A percentile compares a stretch with the other conserved stretches of the same genome.
Evolutionary conservation across 2,888 invertebrate genomes (phyloP).

Genomic region (Orchesellides sinensis): DNA sequence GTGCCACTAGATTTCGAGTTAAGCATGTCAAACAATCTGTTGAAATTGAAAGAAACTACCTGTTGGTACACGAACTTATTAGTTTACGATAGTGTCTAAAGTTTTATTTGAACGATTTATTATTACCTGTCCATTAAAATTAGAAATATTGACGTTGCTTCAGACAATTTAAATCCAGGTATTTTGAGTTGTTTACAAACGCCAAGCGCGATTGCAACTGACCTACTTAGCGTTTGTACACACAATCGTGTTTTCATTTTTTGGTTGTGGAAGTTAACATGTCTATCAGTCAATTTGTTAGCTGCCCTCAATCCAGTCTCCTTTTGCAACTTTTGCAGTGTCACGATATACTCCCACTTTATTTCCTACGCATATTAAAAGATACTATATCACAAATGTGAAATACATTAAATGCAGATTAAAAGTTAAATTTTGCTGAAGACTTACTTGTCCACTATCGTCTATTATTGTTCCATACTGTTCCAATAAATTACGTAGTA

Average conservation of each 20-base stretch:
- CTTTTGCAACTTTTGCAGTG: not conserved
- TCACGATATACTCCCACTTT: not conserved
- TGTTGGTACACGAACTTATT: no score
- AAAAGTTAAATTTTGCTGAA: no score
- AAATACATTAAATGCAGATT: no score
- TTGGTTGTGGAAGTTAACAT: constrained; percentile 32
- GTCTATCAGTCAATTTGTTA: constrained; percentile 35
- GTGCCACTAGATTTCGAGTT: constrained; percentile 1
- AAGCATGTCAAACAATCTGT: constrained; percentile 4
- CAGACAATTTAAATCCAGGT: not conserved
- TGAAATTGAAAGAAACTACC: no score
- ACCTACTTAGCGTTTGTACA: constrained; percentile 25
- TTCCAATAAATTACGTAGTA: not conserved
- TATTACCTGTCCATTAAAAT: not conserved
- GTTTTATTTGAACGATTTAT: not conserved
- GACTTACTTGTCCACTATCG: not conserved
- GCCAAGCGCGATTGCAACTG: constrained; percentile 7
- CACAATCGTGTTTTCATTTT: constrained; percentile 39
- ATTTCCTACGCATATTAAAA: not conserved
- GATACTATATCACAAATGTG: no score
- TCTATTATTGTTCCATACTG: not conserved
- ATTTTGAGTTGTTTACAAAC: constrained; percentile 1
- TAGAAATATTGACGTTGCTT: constrained; percentile 20
- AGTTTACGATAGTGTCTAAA: no score
- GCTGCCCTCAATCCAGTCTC: constrained; percentile 14